These are phyloP conservation scores for Amphimallon solstitiale DNA, from an alignment of 2,888 invertebrate genomes.

Conservation along the genomic window DNA sequence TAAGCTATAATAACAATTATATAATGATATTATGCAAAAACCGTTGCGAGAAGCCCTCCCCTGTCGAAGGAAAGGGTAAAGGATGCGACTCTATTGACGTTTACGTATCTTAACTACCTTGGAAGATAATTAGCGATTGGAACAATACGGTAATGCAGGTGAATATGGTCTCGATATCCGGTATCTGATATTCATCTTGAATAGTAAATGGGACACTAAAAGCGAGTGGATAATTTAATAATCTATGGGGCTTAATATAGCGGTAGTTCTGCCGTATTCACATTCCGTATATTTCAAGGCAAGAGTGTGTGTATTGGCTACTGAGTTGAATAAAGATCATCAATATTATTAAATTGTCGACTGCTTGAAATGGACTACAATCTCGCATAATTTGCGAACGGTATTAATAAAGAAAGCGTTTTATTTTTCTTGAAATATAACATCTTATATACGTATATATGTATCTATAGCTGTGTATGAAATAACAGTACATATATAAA, in stretches of 20 bases:
- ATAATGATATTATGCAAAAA: conserved; percentile 23
- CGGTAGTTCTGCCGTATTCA: conserved; percentile 1
- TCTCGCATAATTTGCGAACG: too few relatives aligned
- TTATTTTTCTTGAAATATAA: too few relatives aligned
- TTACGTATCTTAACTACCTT: conserved; percentile 11
- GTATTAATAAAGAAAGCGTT: too few relatives aligned
- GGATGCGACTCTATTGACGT: conserved; percentile 8
- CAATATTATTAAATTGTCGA: too few relatives aligned
- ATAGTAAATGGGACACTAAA: conserved; percentile 9
- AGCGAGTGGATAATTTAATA: conserved; percentile 12
- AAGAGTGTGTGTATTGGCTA: too few relatives aligned
- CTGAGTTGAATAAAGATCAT: too few relatives aligned
- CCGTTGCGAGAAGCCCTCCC: neutral
- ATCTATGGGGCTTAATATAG: conserved; percentile 7
- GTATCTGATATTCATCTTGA: conserved; percentile 13
- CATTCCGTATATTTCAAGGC: neutral
- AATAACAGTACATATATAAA: too few relatives aligned
- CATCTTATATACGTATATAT: too few relatives aligned
- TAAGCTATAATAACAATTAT: conserved; percentile 6
- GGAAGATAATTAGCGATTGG: conserved; percentile 12
- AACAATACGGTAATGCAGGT: conserved; percentile 9
- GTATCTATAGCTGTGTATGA: too few relatives aligned
- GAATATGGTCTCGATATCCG: conserved; percentile 15
- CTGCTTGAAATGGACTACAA: too few relatives aligned
- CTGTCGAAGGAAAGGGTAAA: neutral